phyloP scores from a whole-genome alignment of 2,888 invertebrate genomes.

The Miltochrista miniata region DNA sequence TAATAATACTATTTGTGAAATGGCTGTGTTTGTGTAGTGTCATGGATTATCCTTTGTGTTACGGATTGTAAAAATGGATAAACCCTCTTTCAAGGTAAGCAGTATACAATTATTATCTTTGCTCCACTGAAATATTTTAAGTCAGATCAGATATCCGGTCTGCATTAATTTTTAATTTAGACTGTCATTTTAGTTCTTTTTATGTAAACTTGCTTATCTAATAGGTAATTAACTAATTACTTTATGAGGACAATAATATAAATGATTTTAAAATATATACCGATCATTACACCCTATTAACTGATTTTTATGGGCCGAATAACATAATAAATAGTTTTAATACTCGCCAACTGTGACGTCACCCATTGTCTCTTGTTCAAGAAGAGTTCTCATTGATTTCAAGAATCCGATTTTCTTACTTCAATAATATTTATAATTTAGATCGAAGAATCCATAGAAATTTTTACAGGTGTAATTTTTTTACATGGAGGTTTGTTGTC shows the following conservation, averaged over 20 bases:
- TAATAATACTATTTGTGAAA: conserved; percentile 40
- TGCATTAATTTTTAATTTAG: not conserved
- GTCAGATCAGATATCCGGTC: conserved; percentile 3
- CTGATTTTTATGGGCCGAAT: not conserved
- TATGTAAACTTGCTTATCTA: not conserved
- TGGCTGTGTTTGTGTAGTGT: conserved; percentile 51
- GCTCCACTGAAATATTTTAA: conserved; percentile 8
- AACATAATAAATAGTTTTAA: conserved; percentile 7
- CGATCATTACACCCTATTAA: conserved; percentile 12
- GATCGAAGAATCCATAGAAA: not conserved
- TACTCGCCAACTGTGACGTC: conserved; percentile 53
- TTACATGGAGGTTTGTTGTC: not conserved
- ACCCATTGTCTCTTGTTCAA: conserved; percentile 53
- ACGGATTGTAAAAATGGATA: conserved; percentile 72
- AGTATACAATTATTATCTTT: conserved; percentile 8
- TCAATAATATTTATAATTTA: not conserved
- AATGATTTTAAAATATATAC: conserved; percentile 4
- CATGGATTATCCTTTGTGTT: conserved; percentile 52
- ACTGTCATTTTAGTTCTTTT: not conserved
- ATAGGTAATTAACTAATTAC: not conserved
- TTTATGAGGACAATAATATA: conserved; percentile 2
- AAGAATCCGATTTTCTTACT: conserved; percentile 15
- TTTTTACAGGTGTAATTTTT: not conserved
- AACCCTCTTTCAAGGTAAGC: conserved; percentile 73
- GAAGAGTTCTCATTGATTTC: conserved; percentile 28